Evolutionary conservation across 30 jellyfish, hydroid and myxozoan genomes (phyloP).

Genomic region (Hydractinia echinata): DNA sequence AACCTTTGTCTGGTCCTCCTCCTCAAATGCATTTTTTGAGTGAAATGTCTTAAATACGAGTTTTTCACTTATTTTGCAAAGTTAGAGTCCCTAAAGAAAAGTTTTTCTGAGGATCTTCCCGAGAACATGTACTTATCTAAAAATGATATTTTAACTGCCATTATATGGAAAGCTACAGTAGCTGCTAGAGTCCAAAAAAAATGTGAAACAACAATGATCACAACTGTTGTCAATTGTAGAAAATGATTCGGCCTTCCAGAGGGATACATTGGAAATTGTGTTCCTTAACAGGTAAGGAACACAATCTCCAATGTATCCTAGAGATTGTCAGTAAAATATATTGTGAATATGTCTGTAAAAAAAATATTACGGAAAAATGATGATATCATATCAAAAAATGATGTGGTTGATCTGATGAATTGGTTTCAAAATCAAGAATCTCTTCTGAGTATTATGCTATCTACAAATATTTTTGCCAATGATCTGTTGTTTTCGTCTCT

Average conservation of each 20-base stretch:
- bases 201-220: background rate
- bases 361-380: background rate
- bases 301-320: too few species aligned
- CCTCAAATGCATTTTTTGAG: too few species aligned
- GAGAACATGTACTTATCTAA: background rate
- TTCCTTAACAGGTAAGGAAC: too few species aligned
- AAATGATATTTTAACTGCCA: background rate
- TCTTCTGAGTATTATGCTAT: background rate
- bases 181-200: background rate
- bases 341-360: background rate
- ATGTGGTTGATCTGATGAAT: background rate
- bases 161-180: conserved; percentile 3
- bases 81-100: background rate
- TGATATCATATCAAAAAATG: background rate
- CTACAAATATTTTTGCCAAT: background rate
- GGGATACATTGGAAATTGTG: conserved; percentile 10
- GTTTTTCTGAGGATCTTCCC: background rate
- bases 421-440: background rate
- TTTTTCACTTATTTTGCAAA: background rate
- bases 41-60: background rate
- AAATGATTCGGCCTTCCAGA: background rate
- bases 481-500: background rate
- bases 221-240: background rate
- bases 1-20: too few species aligned
- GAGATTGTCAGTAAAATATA: background rate